Evolutionary conservation across 2,888 invertebrate species (phyloP).

Genomic region (Drosophila merina): DNA sequence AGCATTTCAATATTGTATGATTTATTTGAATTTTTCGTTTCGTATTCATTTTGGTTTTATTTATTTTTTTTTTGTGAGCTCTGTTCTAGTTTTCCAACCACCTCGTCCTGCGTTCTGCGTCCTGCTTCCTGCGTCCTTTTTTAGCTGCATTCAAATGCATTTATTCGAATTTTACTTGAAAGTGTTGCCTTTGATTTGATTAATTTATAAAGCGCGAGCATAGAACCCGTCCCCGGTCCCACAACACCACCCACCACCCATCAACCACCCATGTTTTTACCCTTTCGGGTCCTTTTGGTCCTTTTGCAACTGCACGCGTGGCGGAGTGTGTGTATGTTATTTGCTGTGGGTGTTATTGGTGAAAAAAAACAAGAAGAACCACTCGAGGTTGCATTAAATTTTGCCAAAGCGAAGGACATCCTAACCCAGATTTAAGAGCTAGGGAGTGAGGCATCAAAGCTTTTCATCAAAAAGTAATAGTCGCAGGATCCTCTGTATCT

Average conservation of each 20-base stretch:
- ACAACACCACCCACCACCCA: background rate
- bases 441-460: background rate
- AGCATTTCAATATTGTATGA: constrained; percentile 56
- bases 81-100: constrained; percentile 19
- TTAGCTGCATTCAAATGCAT: constrained; percentile 44
- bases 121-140: constrained; percentile 3
- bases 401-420: constrained; percentile 7
- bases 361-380: constrained; percentile 28
- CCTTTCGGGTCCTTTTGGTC: background rate
- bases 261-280: background rate
- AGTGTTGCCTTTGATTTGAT: constrained; percentile 65
- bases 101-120: background rate
- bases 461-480: background rate
- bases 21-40: constrained; percentile 48
- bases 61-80: constrained; percentile 22
- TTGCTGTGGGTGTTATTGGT: constrained; percentile 70
- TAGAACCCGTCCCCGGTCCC: constrained; percentile 2
- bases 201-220: constrained; percentile 61
- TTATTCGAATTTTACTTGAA: constrained; percentile 55
- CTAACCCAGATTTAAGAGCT: constrained; percentile 8
- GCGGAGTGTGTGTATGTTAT: constrained; percentile 44
- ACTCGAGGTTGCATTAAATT: constrained; percentile 12
- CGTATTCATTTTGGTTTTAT: background rate
- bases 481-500: constrained; percentile 1
- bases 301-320: constrained; percentile 11